Conservation (phyloP, 2,113 vertebrate genomes). For the Rattus norvegicus region DNA sequence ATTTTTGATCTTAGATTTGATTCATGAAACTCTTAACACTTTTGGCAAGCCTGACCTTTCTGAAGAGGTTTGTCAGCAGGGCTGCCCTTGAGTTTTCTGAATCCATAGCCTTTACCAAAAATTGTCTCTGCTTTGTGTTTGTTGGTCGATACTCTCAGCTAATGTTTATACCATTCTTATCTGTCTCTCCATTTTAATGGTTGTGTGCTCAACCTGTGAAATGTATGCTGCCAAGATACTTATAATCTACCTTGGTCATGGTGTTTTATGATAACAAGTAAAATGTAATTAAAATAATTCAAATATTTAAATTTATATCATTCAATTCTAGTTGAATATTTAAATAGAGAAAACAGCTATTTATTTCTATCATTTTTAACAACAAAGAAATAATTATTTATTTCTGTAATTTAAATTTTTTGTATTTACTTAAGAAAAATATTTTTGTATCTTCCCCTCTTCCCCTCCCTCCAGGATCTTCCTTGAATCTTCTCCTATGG, state of each 20-base stretch:
- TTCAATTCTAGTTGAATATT: background rate
- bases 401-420: background rate
- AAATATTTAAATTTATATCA: background rate
- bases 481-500: background rate
- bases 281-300: background rate
- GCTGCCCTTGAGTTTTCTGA: background rate
- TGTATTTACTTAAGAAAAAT: background rate
- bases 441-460: background rate
- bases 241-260: background rate
- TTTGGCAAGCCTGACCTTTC: background rate
- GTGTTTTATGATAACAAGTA: background rate
- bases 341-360: background rate
- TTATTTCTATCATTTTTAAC: background rate
- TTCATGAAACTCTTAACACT: background rate
- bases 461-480: background rate
- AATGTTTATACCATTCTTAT: background rate
- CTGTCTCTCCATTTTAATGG: background rate
- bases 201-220: background rate
- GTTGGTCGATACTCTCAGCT: too few species aligned
- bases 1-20: background rate
- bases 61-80: background rate
- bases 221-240: background rate
- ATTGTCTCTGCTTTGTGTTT: background rate
- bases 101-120: background rate
- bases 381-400: background rate